Evolutionary conservation across 37 sponge, comb jelly and placozoan species (phyloP).

Genomic region (Bolinopsis microptera): DNA sequence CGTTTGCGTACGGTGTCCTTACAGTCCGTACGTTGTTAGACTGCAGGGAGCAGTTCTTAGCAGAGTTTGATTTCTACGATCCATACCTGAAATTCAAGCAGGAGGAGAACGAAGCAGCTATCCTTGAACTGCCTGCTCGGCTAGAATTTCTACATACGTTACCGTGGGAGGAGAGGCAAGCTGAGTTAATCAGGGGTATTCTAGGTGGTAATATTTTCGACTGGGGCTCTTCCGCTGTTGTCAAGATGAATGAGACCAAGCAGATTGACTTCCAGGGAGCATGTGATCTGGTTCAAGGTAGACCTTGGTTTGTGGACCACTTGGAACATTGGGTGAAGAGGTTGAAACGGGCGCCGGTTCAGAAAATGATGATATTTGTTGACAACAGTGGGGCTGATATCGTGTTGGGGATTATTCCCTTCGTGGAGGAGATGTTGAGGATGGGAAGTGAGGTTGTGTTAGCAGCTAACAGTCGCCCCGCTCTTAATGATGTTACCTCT

Average conservation of each 20-base stretch:
- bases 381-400: slow-evolving; percentile 69
- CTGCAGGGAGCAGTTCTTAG: slow-evolving; percentile 63
- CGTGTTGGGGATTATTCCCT: slow-evolving; percentile 66
- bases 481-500: slow-evolving; percentile 57
- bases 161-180: slow-evolving; percentile 62
- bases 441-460: slow-evolving; percentile 66
- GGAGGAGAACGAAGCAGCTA: slow-evolving; percentile 40
- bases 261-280: slow-evolving; percentile 35
- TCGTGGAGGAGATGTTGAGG: slow-evolving; percentile 65
- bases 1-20: slow-evolving; percentile 66
- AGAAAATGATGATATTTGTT: slow-evolving; percentile 64
- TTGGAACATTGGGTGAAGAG: slow-evolving; percentile 67
- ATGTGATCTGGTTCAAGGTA: slow-evolving; percentile 35
- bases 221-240: slow-evolving; percentile 64
- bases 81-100: slow-evolving; percentile 61
- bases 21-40: slow-evolving; percentile 65
- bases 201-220: slow-evolving; percentile 66
- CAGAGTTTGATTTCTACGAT: slow-evolving; percentile 66
- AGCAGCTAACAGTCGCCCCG: slow-evolving; percentile 64
- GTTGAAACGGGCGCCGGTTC: slow-evolving; percentile 14
- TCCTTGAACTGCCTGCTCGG: background rate
- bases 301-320: slow-evolving; percentile 67
- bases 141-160: slow-evolving; percentile 17
- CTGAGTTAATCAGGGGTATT: slow-evolving; percentile 24
- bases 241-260: slow-evolving; percentile 28